A percentile compares a stretch with the other conserved stretches of the same genome.
Evolutionary conservation across 1,140 invertebrate genomes (phyloP).

Genomic region (Andricus grossulariae): DNA sequence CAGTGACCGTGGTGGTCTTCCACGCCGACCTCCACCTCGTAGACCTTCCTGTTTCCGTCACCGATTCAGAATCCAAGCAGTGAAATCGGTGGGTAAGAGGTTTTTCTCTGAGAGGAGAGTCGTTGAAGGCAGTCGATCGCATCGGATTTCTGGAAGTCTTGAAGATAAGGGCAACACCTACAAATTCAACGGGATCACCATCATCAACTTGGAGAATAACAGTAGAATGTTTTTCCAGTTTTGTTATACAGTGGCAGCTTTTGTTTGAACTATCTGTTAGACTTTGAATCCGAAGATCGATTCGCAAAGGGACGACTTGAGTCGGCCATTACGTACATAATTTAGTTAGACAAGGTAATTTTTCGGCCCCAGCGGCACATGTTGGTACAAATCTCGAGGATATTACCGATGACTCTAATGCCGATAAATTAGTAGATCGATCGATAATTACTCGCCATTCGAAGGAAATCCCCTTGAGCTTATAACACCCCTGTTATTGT

Average conservation of each 20-base stretch:
- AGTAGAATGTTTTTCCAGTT: too few species aligned
- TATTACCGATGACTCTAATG: constrained; percentile 32
- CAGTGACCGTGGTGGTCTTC: constrained; percentile 79
- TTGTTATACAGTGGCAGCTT: too few species aligned
- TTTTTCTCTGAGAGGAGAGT: constrained; percentile 33
- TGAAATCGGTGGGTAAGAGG: background rate
- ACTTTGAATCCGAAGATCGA: background rate
- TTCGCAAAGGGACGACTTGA: constrained; percentile 32
- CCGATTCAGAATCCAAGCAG: background rate
- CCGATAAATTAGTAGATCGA: constrained; percentile 2
- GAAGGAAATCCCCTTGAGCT: background rate
- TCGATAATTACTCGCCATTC: constrained; percentile 5
- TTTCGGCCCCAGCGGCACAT: constrained; percentile 55
- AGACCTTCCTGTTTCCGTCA: constrained; percentile 63
- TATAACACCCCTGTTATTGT: background rate
- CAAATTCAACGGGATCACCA: background rate
- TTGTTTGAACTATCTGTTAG: background rate
- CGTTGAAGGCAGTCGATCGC: constrained; percentile 41
- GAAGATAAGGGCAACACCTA: background rate
- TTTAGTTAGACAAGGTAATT: constrained; percentile 54
- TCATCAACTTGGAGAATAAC: background rate
- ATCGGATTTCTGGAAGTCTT: background rate
- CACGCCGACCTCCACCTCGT: constrained; percentile 67
- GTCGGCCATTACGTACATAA: constrained; percentile 52
- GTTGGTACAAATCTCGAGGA: constrained; percentile 62